Conservation (phyloP, 2,888 invertebrate species). For the Neuroscelio doddi region DNA sequence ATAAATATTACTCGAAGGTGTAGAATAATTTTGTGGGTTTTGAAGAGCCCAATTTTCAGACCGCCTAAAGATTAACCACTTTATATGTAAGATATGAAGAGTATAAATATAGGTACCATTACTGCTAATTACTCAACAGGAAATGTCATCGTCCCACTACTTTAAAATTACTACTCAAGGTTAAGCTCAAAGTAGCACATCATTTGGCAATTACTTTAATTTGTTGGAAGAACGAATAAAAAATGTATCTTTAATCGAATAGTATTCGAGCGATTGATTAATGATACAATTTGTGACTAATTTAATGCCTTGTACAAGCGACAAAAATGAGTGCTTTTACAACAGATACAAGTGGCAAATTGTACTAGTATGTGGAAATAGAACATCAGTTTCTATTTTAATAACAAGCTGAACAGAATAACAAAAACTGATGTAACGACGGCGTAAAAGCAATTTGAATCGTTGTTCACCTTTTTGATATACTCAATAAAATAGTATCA, state of each 20-base stretch:
- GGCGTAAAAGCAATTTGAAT: too few relatives aligned
- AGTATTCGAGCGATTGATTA: constrained; percentile 11
- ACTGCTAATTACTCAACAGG: constrained; percentile 33
- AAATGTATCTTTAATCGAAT: constrained; percentile 9
- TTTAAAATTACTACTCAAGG: constrained; percentile 31
- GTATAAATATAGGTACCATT: constrained; percentile 34
- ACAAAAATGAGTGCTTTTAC: too few relatives aligned
- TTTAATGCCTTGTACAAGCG: too few relatives aligned
- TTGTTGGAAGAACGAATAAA: too few relatives aligned
- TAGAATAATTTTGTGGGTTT: too few relatives aligned
- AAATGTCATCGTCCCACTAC: constrained; percentile 26
- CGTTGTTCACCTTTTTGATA: too few relatives aligned
- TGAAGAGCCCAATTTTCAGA: too few relatives aligned
- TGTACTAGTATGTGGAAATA: too few relatives aligned
- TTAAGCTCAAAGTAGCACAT: constrained; percentile 38
- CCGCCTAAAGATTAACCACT: too few relatives aligned
- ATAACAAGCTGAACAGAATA: not conserved
- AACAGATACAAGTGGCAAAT: too few relatives aligned
- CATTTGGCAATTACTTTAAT: constrained; percentile 35
- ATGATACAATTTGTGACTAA: constrained; percentile 9
- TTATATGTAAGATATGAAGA: constrained; percentile 18
- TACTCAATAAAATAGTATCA: not conserved
- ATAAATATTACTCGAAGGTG: too few relatives aligned
- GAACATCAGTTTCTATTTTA: constrained; percentile 1
- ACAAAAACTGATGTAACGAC: not conserved